Base-by-base conservation (phyloP, 2,888 invertebrate genomes). In the Volucella bombylans region DNA sequence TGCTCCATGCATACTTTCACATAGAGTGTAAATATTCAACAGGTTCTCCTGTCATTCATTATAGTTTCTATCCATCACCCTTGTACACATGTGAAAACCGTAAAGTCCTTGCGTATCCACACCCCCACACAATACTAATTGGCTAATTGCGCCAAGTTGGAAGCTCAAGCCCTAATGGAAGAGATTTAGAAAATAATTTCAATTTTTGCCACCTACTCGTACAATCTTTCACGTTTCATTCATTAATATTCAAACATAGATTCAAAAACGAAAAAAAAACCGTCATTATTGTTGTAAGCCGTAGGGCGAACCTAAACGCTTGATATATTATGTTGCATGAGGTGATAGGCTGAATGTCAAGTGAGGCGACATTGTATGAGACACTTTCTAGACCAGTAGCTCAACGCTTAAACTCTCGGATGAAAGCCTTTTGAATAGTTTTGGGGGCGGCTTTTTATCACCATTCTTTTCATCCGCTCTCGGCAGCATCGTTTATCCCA, bases 381-480 rank as follows among this genome's bases (percentile, higher is more conserved):
- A 31, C 6, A 31, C 4, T 31, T 31, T 31, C 31, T 31, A 31
- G 18, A 45, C 11, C 11, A 9, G 23, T 15, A n/a, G 43, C 38
- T 31, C 31, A 31, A 31, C 67, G 39, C 55, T 62, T 78, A 50
- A 64, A 73, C 62, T 50, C 23, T 47, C 41, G 72, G 57, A 38
- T 79, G 74, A 83, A 80, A 59, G 52, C 59, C 45, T 80, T 74
- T 80, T 76, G 65, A 83, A 83, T 83, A 83, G 83, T 83, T 83
- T 79, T 69, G 41, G 39, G 54, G 54, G 55, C 59, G 18, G 31
- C 31, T 31, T 31, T 65, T 73, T 64, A 72, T 14, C 62, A 18
- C 52, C 43, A 41, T 49, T 49, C 54, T 55, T 68, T 52, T 11
- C 64, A 43, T 68, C 45, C 68, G 61, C 61, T 43, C 61, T 76